These are phyloP conservation scores for Andrena cerasifolii DNA, from an alignment of 1,140 invertebrate species.

Conservation along the genomic window DNA sequence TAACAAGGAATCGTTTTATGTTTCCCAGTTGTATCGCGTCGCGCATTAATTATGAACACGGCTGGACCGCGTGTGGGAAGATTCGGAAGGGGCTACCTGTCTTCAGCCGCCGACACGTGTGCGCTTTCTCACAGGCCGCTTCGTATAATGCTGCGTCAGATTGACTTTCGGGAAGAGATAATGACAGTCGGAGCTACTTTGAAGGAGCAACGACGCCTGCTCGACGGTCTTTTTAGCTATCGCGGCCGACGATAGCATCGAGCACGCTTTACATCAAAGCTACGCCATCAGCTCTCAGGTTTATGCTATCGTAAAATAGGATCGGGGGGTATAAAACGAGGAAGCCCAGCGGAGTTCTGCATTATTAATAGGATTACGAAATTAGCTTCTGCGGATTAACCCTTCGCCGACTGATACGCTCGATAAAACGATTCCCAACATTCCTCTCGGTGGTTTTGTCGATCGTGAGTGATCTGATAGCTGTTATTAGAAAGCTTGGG, in stretches of 20 bases:
- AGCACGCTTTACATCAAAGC: constrained; percentile 16
- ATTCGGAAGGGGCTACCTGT: constrained; percentile 57
- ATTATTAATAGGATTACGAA: constrained; percentile 1
- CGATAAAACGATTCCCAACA: no score
- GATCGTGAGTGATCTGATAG: neutral
- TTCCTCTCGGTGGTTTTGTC: neutral
- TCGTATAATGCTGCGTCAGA: constrained; percentile 35
- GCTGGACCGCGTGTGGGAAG: constrained; percentile 9
- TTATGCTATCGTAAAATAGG: constrained; percentile 7
- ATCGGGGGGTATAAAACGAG: neutral
- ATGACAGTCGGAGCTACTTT: constrained; percentile 41
- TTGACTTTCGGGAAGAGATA: constrained; percentile 36
- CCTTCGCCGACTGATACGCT: neutral
- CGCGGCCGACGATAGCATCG: constrained; percentile 9
- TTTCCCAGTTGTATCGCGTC: constrained; percentile 3
- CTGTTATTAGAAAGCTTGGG: neutral
- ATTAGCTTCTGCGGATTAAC: neutral
- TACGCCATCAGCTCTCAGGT: neutral
- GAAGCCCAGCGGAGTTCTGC: neutral
- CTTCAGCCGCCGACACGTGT: constrained; percentile 31
- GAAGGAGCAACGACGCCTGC: constrained; percentile 28
- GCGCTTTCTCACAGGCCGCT: constrained; percentile 33
- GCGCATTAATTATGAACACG: constrained; percentile 31
- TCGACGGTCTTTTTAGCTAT: neutral
- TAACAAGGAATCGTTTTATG: constrained; percentile 13